These are phyloP conservation scores for Dolichoris vasculosae DNA, from an alignment of 1,140 invertebrate genomes.

Conservation along the genomic window DNA sequence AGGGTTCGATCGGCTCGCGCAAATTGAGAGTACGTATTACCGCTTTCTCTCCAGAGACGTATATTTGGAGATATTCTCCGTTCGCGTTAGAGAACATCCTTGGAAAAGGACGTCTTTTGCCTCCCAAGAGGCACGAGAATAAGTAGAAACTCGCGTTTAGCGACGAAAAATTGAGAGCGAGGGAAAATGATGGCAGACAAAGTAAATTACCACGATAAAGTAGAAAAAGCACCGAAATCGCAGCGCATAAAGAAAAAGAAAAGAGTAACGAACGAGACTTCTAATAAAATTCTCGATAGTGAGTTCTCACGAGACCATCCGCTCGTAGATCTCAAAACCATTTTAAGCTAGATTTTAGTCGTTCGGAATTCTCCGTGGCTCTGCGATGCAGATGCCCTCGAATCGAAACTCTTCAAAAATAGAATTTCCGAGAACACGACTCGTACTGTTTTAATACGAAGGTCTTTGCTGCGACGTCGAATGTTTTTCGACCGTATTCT, in stretches of 20 bases:
- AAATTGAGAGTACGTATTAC: not conserved
- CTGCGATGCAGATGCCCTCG: constrained; percentile 52
- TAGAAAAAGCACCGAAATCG: constrained; percentile 9
- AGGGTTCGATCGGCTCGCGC: not conserved
- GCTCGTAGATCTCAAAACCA: constrained; percentile 11
- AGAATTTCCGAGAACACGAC: constrained; percentile 48
- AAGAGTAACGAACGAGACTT: not conserved
- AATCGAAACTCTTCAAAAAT: constrained; percentile 60
- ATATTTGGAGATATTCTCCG: constrained; percentile 44
- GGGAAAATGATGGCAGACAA: constrained; percentile 36
- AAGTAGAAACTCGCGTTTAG: constrained; percentile 44
- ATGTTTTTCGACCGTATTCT: not conserved
- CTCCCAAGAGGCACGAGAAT: constrained; percentile 29
- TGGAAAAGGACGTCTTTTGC: constrained; percentile 24
- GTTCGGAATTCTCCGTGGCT: constrained; percentile 59
- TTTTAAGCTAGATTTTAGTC: constrained; percentile 60
- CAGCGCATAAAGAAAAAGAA: not conserved
- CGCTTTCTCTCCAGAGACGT: not conserved
- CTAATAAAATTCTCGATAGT: constrained; percentile 31
- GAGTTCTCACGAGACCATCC: constrained; percentile 20
- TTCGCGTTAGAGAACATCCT: not conserved
- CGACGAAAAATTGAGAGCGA: constrained; percentile 41
- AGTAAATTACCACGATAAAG: constrained; percentile 17
- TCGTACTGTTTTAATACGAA: not conserved
- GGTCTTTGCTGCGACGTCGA: not conserved